Percentiles rank a stretch among this genome's conserved stretches.
Evolutionary conservation across 2,888 invertebrate genomes (phyloP).

Genomic region (Pharmacophagus antenor): DNA sequence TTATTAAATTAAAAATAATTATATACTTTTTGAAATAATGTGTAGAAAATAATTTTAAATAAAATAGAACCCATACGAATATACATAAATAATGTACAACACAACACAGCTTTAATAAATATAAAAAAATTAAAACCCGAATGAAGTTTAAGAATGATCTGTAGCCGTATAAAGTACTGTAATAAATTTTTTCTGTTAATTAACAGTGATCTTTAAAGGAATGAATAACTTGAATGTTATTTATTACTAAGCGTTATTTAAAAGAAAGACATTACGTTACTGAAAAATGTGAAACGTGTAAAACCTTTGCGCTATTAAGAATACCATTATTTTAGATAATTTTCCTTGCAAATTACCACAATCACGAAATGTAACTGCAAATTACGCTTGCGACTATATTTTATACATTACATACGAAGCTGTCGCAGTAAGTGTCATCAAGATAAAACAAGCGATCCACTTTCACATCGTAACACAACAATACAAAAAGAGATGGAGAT

Average conservation of each 20-base stretch:
- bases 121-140: not conserved
- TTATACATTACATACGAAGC: slow-evolving; percentile 13
- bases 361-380: slow-evolving; percentile 23
- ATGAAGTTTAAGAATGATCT: not conserved
- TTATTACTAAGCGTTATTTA: not conserved
- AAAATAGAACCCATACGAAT: not conserved
- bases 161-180: not conserved
- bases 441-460: slow-evolving; percentile 47
- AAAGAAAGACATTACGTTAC: not conserved
- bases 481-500: slow-evolving; percentile 57
- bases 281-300: not conserved
- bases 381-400: slow-evolving; percentile 19
- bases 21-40: too few relatives aligned
- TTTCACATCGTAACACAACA: slow-evolving; percentile 63
- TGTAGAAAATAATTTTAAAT: not conserved
- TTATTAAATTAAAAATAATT: too few relatives aligned
- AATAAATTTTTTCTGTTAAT: not conserved
- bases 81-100: not conserved
- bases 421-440: slow-evolving; percentile 35
- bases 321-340: slow-evolving; percentile 12
- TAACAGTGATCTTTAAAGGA: not conserved
- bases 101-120: too few relatives aligned
- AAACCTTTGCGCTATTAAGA: too few relatives aligned
- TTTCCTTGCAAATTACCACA: slow-evolving; percentile 24
- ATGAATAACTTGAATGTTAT: not conserved